A percentile compares a stretch with the other conserved stretches of the same genome.
These are phyloP conservation scores for Trichomycterus rosablanca DNA, from an alignment of 2,113 vertebrate genomes.

Conservation along the genomic window DNA sequence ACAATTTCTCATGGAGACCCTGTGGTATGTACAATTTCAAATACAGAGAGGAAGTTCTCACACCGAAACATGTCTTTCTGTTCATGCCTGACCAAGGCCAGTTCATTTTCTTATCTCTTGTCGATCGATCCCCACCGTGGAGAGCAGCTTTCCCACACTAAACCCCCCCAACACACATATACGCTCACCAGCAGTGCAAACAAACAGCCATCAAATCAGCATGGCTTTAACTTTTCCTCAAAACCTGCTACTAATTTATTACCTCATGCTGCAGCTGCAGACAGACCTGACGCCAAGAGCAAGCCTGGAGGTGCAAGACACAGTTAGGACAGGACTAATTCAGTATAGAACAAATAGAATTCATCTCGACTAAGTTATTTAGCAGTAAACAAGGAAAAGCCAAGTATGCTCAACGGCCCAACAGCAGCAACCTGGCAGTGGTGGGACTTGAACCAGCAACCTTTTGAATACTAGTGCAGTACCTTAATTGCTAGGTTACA, in stretches of 20 bases:
- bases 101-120: slow-evolving; percentile 59
- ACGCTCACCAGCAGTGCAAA: slow-evolving; percentile 49
- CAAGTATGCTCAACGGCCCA: no score
- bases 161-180: slow-evolving; percentile 30
- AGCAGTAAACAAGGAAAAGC: no score
- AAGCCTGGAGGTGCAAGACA: background rate
- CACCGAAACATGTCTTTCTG: slow-evolving; percentile 52
- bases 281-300: no score
- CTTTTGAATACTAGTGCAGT: no score
- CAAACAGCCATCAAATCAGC: slow-evolving; percentile 52
- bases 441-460: no score
- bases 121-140: slow-evolving; percentile 57
- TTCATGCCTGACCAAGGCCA: slow-evolving; percentile 61
- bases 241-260: slow-evolving; percentile 36
- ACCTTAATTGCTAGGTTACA: no score
- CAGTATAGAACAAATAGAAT: background rate
- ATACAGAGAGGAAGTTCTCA: slow-evolving; percentile 55
- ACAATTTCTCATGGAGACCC: slow-evolving; percentile 35
- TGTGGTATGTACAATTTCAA: slow-evolving; percentile 42
- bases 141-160: slow-evolving; percentile 61
- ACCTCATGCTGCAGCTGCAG: background rate
- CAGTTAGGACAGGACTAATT: background rate
- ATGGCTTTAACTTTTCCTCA: slow-evolving; percentile 24
- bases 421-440: no score
- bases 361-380: no score